phyloP scores from a whole-genome alignment of 2,888 invertebrate genomes.

The Podotricha telesiphe region DNA sequence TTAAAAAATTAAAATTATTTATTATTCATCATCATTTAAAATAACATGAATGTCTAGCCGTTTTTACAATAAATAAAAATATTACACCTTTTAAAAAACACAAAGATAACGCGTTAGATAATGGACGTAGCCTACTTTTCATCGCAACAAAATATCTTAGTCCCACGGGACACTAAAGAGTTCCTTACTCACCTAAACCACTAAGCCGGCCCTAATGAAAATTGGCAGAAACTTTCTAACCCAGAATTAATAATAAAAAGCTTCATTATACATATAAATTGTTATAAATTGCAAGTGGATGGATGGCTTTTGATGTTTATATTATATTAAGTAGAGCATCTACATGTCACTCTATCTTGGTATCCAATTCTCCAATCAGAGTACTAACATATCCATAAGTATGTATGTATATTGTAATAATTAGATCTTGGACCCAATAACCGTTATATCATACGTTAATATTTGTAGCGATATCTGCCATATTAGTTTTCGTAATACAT shows the following conservation, averaged over 20 bases:
- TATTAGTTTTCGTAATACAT: no score
- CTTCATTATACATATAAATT: slow-evolving; percentile 1
- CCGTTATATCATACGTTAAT: not conserved
- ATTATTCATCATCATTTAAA: no score
- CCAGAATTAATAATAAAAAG: slow-evolving; percentile 18
- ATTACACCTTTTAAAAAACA: not conserved
- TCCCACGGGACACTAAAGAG: slow-evolving; percentile 12
- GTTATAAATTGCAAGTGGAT: not conserved
- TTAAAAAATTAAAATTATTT: no score
- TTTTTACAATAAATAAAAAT: no score
- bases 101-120: slow-evolving; percentile 2
- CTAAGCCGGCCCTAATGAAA: slow-evolving; percentile 16
- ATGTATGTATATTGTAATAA: not conserved
- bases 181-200: slow-evolving; percentile 15
- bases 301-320: not conserved
- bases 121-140: not conserved
- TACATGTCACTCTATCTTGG: not conserved
- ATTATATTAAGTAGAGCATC: not conserved
- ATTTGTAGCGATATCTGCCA: no score
- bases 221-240: slow-evolving; percentile 18
- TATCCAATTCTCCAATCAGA: slow-evolving; percentile 5
- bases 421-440: not conserved
- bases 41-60: no score
- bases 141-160: slow-evolving; percentile 3
- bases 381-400: not conserved